Base-by-base conservation (phyloP, 2,113 vertebrate species). In the Craseonycteris thonglongyai region DNA sequence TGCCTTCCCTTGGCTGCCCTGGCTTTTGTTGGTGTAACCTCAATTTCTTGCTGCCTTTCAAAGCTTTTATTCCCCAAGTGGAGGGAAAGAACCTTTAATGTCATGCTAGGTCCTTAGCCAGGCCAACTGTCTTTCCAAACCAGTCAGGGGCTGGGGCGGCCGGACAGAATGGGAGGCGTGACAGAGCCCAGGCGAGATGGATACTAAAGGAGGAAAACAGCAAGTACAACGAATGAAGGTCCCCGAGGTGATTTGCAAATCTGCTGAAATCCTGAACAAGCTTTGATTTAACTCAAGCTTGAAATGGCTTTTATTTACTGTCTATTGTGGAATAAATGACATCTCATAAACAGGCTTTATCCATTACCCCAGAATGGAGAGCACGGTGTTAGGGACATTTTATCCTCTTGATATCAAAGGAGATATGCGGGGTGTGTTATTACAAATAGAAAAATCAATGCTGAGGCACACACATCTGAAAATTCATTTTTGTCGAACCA, bases 261-360 rank as follows among this genome's bases (percentile, higher is more conserved):
- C 99, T 99, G 98, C 98, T 98, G 98, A 99, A 99, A 99, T 99
- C 99, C 99, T 96, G 97, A 99, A 97, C 98, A 99, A 99, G 99
- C 99, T 99, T 99, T 99, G 98, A 99, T 99, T 99, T 99, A 99
- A 99, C 98, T 97, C 98, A 98, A 99, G 98, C 99, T 99, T 99
- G 98, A 98, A 99, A 99, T 99, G 98, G 98, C 98, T 99, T 99
- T 99, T 99, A 99, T 99, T 99, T 99, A 99, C 99, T 99, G 98
- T 99, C 98, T 98, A 98, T 99, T 99, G 98, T 98, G 97, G 98
- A 98, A 98, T 98, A 99, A 99, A 99, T 99, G 98, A 99, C 99
- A 99, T 98, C 98, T 99, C 98, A 98, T 99, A 99, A 99, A 99
- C 98, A 98, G 98, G 98, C 98, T 99, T 99, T 98, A 99, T 99